Evolutionary conservation across 1,140 invertebrate species (phyloP), one percentile per base, ranked within the genome.

Genomic region (Limonius californicus): DNA sequence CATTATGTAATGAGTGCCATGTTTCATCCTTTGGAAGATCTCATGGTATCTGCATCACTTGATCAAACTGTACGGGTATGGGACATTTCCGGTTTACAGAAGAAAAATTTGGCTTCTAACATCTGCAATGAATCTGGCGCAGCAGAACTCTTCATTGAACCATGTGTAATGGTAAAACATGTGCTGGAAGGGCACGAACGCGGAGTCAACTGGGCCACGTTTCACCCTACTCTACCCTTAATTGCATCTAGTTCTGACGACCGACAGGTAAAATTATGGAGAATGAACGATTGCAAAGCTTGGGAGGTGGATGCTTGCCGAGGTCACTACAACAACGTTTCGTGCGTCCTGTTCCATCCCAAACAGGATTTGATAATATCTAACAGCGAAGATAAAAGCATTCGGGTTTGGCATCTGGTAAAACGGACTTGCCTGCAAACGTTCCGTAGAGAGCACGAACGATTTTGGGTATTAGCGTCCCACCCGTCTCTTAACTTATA

Each of bases 1-100:
- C 97, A 99, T 77, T 99, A 99, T 81, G 98, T 99, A 0, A 99
- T 99, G 98, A 98, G 95, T 79, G 97, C 97, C 0, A 91, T 94
- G 72, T 99, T 99, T 79, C 98, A 99, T 79, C 93, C 93, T 0
- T 88, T 88, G 0, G 97, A 99, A 73, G 97, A 99, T 80, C 84
- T 99, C 23, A 89, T 99, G 16, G 95, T 99, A 0, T 99, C 96
- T 0, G 96, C 97, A 1, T 99, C 96, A 0, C 80, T 99, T n/a
- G 98, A 99, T 83, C 96, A 98, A 76, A 98, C 97, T 12, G 95
- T 99, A 1, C 83, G 98, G 43, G 94, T 99, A 12, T 99, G 98
- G 98, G 98, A 99, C 76, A 98, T 99, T 73, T 97, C 95, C 14
- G 90, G 92, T 1, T 77, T 99, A 59, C 82, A 96, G 14, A 99